Evolutionary conservation across 2,888 invertebrate genomes (phyloP).

Genomic region (Deilephila porcellus): DNA sequence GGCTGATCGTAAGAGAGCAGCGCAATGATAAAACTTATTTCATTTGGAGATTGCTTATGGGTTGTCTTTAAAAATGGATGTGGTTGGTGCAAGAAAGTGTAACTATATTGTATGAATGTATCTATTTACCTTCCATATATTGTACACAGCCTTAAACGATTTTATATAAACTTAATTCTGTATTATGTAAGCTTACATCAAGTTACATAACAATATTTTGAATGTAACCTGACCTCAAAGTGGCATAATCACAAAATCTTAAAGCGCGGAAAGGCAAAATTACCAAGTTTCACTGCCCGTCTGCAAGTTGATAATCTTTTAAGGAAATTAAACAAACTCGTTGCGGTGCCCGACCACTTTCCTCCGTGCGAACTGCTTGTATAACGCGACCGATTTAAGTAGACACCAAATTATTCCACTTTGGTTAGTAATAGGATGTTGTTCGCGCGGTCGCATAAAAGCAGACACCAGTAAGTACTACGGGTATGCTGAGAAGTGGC

Average conservation of each 20-base stretch:
- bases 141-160: too few relatives aligned
- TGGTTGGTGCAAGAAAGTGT: too few relatives aligned
- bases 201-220: background rate
- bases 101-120: background rate
- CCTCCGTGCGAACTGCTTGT: slow-evolving; percentile 57
- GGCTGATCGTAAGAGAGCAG: too few relatives aligned
- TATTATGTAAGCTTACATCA: background rate
- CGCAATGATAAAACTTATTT: too few relatives aligned
- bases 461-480: slow-evolving; percentile 41
- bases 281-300: slow-evolving; percentile 31
- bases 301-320: slow-evolving; percentile 53
- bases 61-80: too few relatives aligned
- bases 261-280: background rate
- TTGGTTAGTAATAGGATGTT: slow-evolving; percentile 38
- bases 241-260: background rate
- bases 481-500: slow-evolving; percentile 51
- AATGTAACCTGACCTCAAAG: background rate
- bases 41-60: too few relatives aligned
- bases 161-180: too few relatives aligned
- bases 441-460: slow-evolving; percentile 50
- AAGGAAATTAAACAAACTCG: slow-evolving; percentile 64
- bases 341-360: slow-evolving; percentile 61
- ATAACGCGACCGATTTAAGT: slow-evolving; percentile 55
- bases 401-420: slow-evolving; percentile 42
- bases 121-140: background rate